phyloP scores from a whole-genome alignment of 1,140 invertebrate genomes.

The Cryptotermes secundus region DNA sequence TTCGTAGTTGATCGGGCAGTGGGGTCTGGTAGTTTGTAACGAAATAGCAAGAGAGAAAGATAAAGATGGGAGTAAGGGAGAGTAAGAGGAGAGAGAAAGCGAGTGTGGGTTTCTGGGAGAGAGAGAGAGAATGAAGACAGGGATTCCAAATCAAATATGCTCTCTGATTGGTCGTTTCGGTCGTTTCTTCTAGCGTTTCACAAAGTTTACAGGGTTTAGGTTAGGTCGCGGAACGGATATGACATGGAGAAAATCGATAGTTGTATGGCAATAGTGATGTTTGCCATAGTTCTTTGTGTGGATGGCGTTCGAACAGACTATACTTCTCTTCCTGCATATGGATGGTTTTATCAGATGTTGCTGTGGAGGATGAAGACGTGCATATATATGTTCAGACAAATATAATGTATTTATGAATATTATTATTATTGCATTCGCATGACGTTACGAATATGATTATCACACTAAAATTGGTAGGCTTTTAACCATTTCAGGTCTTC shows the following conservation, averaged over 20 bases:
- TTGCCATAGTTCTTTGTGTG: conserved; percentile 17
- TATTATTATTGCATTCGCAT: too few relatives aligned
- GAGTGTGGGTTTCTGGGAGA: not conserved
- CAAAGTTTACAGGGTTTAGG: conserved; percentile 31
- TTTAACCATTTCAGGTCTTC: too few relatives aligned
- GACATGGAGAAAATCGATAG: conserved; percentile 32
- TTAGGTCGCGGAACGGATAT: conserved; percentile 31
- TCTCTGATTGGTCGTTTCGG: conserved; percentile 31
- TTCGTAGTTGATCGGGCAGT: conserved; percentile 28
- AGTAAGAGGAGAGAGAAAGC: conserved; percentile 24
- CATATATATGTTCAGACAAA: too few relatives aligned
- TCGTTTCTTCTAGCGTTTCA: conserved; percentile 30
- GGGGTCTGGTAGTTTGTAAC: conserved; percentile 24
- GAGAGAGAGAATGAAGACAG: conserved; percentile 9
- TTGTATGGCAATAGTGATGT: conserved; percentile 27
- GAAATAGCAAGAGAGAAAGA: conserved; percentile 27
- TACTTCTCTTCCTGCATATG: not conserved
- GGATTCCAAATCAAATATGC: not conserved
- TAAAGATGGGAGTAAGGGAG: conserved; percentile 2
- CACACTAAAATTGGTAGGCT: too few relatives aligned
- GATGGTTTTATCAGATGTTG: too few relatives aligned
- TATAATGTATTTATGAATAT: too few relatives aligned
- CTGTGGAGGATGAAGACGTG: too few relatives aligned
- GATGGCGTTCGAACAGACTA: not conserved
- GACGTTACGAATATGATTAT: too few relatives aligned